Conservation (phyloP, 2,888 invertebrate genomes). For the Lypha dubia region DNA sequence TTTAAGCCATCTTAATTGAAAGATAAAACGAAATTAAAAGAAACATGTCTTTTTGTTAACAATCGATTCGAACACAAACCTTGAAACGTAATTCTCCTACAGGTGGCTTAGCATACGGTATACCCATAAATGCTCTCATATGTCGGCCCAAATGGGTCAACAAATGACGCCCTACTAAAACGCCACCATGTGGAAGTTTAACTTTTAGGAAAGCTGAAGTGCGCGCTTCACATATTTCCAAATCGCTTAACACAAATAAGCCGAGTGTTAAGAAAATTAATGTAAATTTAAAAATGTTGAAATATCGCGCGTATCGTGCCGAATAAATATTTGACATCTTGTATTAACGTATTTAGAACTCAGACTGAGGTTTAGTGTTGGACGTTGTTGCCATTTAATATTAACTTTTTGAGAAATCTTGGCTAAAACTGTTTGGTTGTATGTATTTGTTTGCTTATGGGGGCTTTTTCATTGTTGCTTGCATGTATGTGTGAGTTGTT, state of each 20-base stretch:
- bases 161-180: slow-evolving; percentile 85
- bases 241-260: slow-evolving; percentile 31
- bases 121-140: slow-evolving; percentile 86
- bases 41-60: neutral
- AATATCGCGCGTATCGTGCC: slow-evolving; percentile 20
- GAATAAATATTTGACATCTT: slow-evolving; percentile 54
- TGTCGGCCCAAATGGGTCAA: slow-evolving; percentile 85
- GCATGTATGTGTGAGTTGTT: slow-evolving; percentile 11
- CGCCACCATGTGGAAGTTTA: slow-evolving; percentile 83
- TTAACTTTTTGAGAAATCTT: slow-evolving; percentile 54
- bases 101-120: slow-evolving; percentile 88
- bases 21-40: neutral
- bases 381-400: slow-evolving; percentile 45
- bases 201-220: slow-evolving; percentile 80
- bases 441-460: slow-evolving; percentile 23
- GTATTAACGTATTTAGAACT: slow-evolving; percentile 58
- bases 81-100: slow-evolving; percentile 86
- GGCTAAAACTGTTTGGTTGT: slow-evolving; percentile 31
- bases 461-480: neutral
- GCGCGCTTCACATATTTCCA: slow-evolving; percentile 74
- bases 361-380: slow-evolving; percentile 62
- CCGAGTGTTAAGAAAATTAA: slow-evolving; percentile 37
- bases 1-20: neutral
- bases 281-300: slow-evolving; percentile 54
- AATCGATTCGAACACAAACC: slow-evolving; percentile 81